A percentile compares a stretch with the other conserved stretches of the same genome.
phyloP scores from a whole-genome alignment of 2,113 vertebrate genomes.

The Crotalus tigris region DNA sequence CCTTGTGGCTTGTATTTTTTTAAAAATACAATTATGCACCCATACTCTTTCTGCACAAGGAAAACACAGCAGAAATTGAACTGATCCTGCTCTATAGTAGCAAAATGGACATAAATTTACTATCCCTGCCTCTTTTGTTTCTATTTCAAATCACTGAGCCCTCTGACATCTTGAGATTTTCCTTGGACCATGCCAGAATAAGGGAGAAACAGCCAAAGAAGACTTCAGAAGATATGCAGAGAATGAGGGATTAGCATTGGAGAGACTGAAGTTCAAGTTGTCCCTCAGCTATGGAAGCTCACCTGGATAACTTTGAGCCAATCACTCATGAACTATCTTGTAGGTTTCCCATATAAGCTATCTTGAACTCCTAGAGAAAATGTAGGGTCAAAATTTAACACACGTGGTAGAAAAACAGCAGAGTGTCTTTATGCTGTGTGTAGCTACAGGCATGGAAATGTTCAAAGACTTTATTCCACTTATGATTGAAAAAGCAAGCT shows the following conservation, averaged over 20 bases:
- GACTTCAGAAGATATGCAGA: background rate
- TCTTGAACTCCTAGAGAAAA: background rate
- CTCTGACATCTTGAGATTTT: background rate
- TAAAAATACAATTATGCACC: background rate
- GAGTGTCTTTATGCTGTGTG: background rate
- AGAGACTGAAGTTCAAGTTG: background rate
- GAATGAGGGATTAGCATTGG: background rate
- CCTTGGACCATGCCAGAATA: background rate
- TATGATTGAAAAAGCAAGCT: background rate
- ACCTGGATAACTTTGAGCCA: background rate
- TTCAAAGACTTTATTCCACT: background rate
- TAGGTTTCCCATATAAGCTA: background rate
- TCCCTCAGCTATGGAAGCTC: background rate
- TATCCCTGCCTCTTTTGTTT: background rate
- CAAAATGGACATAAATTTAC: background rate
- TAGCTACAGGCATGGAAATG: background rate
- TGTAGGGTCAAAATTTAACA: background rate
- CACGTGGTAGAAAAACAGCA: background rate
- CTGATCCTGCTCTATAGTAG: background rate
- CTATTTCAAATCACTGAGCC: background rate
- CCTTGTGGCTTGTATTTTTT: background rate
- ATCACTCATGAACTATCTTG: background rate
- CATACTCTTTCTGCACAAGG: background rate
- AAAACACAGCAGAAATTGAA: background rate
- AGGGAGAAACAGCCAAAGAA: background rate